These are phyloP conservation scores for Sclerurus mexicanus DNA, from an alignment of 2,113 vertebrate genomes.

Conservation along the genomic window DNA sequence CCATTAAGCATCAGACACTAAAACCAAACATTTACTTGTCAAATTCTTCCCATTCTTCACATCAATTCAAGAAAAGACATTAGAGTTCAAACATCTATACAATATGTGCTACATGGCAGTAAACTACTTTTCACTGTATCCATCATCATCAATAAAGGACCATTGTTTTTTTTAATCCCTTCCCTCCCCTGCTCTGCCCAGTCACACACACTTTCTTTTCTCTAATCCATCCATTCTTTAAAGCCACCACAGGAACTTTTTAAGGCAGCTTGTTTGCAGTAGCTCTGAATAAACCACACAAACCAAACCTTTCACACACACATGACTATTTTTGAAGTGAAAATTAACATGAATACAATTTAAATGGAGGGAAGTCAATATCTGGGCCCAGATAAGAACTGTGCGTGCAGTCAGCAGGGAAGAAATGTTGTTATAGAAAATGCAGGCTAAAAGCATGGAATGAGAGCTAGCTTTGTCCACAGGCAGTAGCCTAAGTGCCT, in stretches of 20 bases:
- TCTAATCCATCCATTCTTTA: not conserved
- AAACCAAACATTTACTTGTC: not conserved
- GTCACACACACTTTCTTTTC: not conserved
- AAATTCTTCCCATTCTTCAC: not conserved
- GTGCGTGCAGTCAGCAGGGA: not conserved
- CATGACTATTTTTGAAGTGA: not conserved
- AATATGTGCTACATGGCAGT: not conserved
- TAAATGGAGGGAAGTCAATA: not conserved
- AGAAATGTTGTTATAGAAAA: conserved; percentile 13
- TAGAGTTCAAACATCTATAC: not conserved
- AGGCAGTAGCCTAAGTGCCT: conserved; percentile 10
- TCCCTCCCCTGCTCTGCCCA: not conserved
- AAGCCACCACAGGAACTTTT: not conserved
- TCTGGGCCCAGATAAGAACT: not conserved
- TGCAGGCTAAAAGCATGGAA: not conserved
- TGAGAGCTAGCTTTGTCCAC: conserved; percentile 32
- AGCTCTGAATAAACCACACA: not conserved
- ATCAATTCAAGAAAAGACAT: not conserved
- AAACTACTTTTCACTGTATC: not conserved
- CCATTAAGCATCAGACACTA: not conserved
- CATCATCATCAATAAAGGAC: not conserved
- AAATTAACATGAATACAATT: not conserved
- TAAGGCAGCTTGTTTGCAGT: conserved; percentile 1
- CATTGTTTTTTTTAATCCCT: conserved; percentile 31
- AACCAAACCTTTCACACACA: not conserved